A percentile compares a stretch with the other conserved stretches of the same genome.
Conservation (phyloP, 2,797 vertebrate genomes). For the Smutsia temminckii region DNA sequence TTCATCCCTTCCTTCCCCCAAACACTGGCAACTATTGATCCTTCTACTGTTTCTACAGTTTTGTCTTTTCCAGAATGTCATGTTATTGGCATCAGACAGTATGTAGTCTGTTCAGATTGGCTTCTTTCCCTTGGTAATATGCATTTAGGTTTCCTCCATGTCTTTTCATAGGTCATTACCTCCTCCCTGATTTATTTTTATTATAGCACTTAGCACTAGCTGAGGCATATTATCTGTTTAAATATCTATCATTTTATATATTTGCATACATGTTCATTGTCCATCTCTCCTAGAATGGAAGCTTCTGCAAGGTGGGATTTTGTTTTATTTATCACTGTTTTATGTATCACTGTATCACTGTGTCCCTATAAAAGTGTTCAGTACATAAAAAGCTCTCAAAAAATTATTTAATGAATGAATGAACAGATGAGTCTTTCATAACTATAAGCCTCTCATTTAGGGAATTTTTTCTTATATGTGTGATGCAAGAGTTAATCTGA, state of each 20-base stretch:
- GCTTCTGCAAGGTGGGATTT: neutral
- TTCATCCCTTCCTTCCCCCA: neutral
- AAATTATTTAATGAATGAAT: neutral
- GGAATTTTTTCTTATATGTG: constrained; percentile 26
- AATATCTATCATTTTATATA: neutral
- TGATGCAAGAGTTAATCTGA: neutral
- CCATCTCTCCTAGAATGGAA: neutral
- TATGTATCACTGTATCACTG: neutral
- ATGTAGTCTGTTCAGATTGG: neutral
- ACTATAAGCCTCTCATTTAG: neutral
- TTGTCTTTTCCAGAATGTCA: neutral
- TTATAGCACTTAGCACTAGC: neutral
- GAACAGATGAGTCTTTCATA: neutral
- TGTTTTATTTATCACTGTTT: neutral
- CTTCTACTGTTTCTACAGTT: neutral
- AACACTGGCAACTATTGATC: neutral
- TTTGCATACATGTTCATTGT: neutral
- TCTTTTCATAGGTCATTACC: neutral
- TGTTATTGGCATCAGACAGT: neutral
- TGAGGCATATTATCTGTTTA: neutral
- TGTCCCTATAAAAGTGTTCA: neutral
- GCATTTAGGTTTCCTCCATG: neutral
- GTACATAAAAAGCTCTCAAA: neutral
- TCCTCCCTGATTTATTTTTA: neutral
- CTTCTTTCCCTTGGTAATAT: neutral